Evolutionary conservation across 23 tunicate species (phyloP).

Genomic region (Trididemnum clinides): DNA sequence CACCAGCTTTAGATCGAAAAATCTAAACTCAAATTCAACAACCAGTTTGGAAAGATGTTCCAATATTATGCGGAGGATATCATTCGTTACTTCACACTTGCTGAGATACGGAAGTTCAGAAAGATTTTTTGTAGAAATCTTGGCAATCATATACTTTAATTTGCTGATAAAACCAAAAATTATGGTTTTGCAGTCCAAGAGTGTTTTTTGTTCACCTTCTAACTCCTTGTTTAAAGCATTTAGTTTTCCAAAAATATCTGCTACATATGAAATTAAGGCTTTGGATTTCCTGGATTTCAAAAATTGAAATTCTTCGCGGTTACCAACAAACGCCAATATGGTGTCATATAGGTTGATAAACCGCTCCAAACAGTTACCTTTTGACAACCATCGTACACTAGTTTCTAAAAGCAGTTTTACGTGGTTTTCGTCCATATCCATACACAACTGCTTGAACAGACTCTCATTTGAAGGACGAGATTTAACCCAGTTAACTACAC

Average conservation of each 20-base stretch:
- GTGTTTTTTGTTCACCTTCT: constrained; percentile 3
- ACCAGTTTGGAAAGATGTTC: constrained; percentile 10
- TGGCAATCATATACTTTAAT: background rate
- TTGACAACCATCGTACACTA: constrained; percentile 12
- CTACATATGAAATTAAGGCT: constrained; percentile 7
- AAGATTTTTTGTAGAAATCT: constrained; percentile 1
- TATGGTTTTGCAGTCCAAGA: constrained; percentile 9
- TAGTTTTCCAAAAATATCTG: too few species aligned
- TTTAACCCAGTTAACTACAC: too few species aligned
- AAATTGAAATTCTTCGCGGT: constrained; percentile 13
- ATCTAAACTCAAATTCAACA: constrained; percentile 15
- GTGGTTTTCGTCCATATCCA: constrained; percentile 3
- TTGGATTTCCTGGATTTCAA: constrained; percentile 12
- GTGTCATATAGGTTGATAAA: too few species aligned
- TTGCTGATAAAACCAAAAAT: constrained; percentile 4
- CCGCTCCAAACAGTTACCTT: too few species aligned
- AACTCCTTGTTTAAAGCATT: constrained; percentile 14
- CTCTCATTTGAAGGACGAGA: too few species aligned
- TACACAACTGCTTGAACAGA: too few species aligned
- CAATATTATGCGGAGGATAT: constrained; percentile 26
- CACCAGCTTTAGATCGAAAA: constrained; percentile 2
- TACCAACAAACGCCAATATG: constrained; percentile 2
- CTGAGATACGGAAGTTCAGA: background rate
- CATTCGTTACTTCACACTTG: background rate
- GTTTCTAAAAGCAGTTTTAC: background rate